A percentile compares a stretch with the other conserved stretches of the same genome.
Evolutionary conservation across 2,888 invertebrate species (phyloP).

Genomic region (Formica aserva): DNA sequence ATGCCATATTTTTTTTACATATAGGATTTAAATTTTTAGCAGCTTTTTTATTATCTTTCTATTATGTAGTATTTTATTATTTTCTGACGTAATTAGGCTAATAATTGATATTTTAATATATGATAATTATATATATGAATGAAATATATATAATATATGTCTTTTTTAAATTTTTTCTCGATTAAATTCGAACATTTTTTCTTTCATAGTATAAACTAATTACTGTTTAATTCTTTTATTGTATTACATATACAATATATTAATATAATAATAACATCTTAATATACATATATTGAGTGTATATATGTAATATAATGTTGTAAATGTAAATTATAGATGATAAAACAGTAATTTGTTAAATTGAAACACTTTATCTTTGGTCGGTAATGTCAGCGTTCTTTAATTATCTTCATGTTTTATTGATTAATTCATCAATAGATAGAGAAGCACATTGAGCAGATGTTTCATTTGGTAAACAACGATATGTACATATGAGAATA

Average conservation of each 20-base stretch:
- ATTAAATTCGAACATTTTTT: neutral
- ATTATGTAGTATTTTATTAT: neutral
- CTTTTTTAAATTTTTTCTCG: neutral
- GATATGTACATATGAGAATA: neutral
- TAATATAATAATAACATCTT: too few relatives aligned
- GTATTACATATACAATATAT: neutral
- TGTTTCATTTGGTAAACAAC: neutral
- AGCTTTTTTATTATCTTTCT: neutral
- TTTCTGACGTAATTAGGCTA: neutral
- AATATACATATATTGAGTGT: too few relatives aligned
- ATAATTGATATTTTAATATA: neutral
- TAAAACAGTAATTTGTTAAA: neutral
- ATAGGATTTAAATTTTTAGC: neutral
- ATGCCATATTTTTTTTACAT: neutral
- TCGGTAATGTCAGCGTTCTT: neutral
- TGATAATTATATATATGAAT: neutral
- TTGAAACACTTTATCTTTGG: neutral
- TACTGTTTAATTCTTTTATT: neutral
- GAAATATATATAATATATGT: neutral
- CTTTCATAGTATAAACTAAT: neutral
- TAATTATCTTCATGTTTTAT: neutral
- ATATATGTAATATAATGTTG: neutral
- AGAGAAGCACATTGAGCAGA: neutral
- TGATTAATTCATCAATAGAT: neutral
- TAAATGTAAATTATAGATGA: neutral